Evolutionary conservation across 1,140 invertebrate genomes (phyloP), one percentile per base, ranked within the genome.

Genomic region (Drosophila rhopaloa): DNA sequence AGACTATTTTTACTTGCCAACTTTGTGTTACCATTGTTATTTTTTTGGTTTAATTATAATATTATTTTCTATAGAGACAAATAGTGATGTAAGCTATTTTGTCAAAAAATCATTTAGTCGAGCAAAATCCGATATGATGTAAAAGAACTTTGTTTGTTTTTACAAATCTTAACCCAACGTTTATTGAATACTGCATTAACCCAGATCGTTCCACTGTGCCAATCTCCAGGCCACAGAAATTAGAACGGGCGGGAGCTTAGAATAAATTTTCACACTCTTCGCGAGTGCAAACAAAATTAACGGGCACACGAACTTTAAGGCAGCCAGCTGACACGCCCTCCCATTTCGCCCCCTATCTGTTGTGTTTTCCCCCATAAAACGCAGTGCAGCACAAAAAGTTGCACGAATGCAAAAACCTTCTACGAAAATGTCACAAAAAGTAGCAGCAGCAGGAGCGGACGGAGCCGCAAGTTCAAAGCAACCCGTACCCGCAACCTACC

Each of bases 211-310:
- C 11, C 70, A 73, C 60, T 44, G 32, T 56, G 10, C 32, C 5
- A n/a, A 5, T 6, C 7, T 24, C 5, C 29, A 46, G 24, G 19
- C 70, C 44, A 44, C 35, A 46, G 53, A 88, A 83, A 83, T 88
- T 83, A 83, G 84, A 83, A 40, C 84, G 67, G 58, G 72, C 66
- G 51, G 73, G 66, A 76, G 76, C 67, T 77, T 73, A 72, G 78
- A 89, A 78, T 78, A 78, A 61, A 88, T 88, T 83, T 88, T 88
- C 84, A 83, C 84, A 88, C 83, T 83, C 72, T 77, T 71, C 67
- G 74, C 60, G 55, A 60, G 79, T 47, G 79, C 84, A 86, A 82
- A 79, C 83, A 86, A 89, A 88, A 88, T 88, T 80, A 88, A 79
- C 79, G 67, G 50, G 50, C 70, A 79, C 66, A 63, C 72, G 70